phyloP scores from a whole-genome alignment of 2,113 vertebrate genomes.

The Ursus arctos region DNA sequence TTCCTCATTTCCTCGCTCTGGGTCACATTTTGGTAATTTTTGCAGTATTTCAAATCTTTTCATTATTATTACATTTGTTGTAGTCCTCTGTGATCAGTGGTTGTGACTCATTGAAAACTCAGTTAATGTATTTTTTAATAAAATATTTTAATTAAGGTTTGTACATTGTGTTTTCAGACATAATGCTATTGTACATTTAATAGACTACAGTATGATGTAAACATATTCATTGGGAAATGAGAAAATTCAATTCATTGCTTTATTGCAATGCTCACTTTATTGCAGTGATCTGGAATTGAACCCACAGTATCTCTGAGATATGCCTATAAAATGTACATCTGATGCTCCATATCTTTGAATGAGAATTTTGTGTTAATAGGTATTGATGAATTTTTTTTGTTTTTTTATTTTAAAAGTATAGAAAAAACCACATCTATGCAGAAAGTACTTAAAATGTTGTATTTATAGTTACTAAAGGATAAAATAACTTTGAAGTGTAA shows the following conservation, averaged over 20 bases:
- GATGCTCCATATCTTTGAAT: not conserved
- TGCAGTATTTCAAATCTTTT: not conserved
- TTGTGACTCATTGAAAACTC: not conserved
- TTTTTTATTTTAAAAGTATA: not conserved
- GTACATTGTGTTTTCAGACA: not conserved
- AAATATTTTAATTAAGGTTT: not conserved
- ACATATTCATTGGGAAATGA: not conserved
- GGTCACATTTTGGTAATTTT: not conserved
- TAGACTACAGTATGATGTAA: not conserved
- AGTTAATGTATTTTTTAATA: not conserved
- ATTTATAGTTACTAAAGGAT: not conserved
- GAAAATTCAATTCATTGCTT: not conserved
- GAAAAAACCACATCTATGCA: not conserved
- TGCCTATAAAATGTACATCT: not conserved
- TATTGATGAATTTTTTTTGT: not conserved
- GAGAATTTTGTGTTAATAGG: not conserved
- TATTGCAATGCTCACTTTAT: not conserved
- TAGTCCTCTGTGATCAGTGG: not conserved
- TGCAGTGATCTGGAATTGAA: not conserved
- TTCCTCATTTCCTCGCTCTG: not conserved
- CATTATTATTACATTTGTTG: not conserved
- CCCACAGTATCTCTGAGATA: not conserved
- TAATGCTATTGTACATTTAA: not conserved
- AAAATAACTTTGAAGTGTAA: constrained; percentile 53
- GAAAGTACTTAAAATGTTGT: not conserved